These are phyloP conservation scores for Scolopax bukidnonensis DNA, from an alignment of 2,797 vertebrate species.

Conservation along the genomic window DNA sequence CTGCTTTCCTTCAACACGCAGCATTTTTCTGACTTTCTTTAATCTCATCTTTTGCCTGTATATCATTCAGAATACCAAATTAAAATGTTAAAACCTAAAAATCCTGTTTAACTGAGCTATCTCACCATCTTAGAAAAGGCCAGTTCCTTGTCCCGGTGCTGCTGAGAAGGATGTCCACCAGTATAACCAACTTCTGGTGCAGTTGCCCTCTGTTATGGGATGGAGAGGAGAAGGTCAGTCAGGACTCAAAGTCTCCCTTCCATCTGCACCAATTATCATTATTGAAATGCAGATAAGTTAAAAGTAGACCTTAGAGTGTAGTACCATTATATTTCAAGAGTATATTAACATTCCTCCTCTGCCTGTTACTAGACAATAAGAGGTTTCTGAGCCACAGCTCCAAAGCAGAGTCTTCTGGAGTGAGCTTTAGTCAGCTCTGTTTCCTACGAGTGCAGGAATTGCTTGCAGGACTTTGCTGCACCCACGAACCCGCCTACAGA, in stretches of 20 bases:
- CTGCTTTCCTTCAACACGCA: background rate
- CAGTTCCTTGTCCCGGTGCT: background rate
- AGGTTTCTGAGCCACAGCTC: background rate
- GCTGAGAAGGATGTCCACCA: background rate
- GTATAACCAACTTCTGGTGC: background rate
- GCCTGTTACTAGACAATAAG: background rate
- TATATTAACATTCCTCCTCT: background rate
- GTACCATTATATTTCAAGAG: background rate
- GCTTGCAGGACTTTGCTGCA: background rate
- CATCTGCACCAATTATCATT: background rate
- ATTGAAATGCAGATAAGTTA: background rate
- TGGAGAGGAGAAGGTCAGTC: background rate
- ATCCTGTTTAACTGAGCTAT: background rate
- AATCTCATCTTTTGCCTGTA: background rate
- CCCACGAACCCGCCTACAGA: background rate
- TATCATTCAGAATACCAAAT: background rate
- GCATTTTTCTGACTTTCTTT: background rate
- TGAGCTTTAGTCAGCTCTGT: background rate
- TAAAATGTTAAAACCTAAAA: background rate
- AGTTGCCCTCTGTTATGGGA: background rate
- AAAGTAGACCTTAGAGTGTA: background rate
- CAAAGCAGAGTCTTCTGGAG: background rate
- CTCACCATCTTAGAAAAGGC: background rate
- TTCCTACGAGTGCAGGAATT: background rate
- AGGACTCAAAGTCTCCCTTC: background rate